Evolutionary conservation across 1,140 invertebrate species (phyloP).

Genomic region (Drosophila orena): DNA sequence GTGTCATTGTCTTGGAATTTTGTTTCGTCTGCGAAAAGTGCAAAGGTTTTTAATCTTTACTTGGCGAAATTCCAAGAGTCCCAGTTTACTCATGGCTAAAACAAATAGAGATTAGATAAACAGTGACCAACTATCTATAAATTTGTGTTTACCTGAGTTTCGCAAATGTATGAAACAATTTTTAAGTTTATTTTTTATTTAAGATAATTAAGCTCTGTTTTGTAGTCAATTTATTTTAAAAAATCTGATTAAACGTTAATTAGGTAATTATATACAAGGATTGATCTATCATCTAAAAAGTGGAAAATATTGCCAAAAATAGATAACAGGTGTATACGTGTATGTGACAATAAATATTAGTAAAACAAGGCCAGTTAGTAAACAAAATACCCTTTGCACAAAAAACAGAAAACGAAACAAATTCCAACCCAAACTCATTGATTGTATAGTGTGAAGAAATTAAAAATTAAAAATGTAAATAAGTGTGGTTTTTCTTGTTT

Average conservation of each 20-base stretch:
- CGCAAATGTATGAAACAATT: background rate
- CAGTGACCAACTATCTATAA: background rate
- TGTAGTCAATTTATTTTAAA: background rate
- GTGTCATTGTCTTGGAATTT: constrained; percentile 44
- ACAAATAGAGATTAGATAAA: constrained; percentile 23
- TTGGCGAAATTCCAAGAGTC: constrained; percentile 20
- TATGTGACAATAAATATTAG: background rate
- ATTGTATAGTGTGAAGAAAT: constrained; percentile 1
- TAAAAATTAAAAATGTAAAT: constrained; percentile 10
- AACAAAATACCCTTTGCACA: constrained; percentile 11
- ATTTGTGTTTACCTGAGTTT: constrained; percentile 7
- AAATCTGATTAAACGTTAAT: too few relatives aligned
- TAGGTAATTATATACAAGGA: too few relatives aligned
- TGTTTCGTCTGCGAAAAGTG: constrained; percentile 29
- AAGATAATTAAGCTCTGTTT: background rate
- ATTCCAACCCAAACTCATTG: constrained; percentile 1
- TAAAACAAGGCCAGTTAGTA: too few relatives aligned
- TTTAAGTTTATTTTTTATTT: background rate
- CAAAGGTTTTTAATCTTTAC: constrained; percentile 35
- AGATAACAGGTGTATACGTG: background rate
- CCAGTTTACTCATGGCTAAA: constrained; percentile 20
- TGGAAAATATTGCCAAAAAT: background rate
- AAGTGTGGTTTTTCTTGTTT: constrained; percentile 22
- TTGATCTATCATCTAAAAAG: background rate
- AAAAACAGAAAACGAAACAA: constrained; percentile 2